Base-by-base conservation (phyloP, 1,140 invertebrate species). In the Zophobas atratus region DNA sequence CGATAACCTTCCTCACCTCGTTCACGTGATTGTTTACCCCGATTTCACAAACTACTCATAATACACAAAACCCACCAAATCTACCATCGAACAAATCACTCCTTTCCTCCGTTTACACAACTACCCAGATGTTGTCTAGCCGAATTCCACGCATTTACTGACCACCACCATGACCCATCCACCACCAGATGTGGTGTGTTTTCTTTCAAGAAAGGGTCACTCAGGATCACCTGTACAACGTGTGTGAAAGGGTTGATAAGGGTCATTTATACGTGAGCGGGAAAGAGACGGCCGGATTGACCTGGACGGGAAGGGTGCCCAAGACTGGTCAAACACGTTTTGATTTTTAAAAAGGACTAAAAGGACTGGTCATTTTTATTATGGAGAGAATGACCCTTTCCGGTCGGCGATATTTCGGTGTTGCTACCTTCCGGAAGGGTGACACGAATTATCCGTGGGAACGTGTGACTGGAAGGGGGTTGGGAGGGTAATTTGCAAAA, bases 261-360 rank as follows among this genome's bases (percentile, higher is more conserved):
- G 20, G 20, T 20, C 20, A 20, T 20, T 20, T 20, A 20, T 49
- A 53, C 71, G 51, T 48, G 46, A 48, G 6, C 57, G 57, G 51
- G 46, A 63, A n/a, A 39, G 32, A 35, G 70, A 8, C 5, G 49
- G 53, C 56, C 57, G 46, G 70, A 8, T 46, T 36, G 67, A 57
- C 71, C 38, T 53, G 55, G 20, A 6, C 20, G 20, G 20, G n/a
- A 76, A 76, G 73, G 77, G 78, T 77, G 41, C 55, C 70, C 34
- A 77, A 77, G 80, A 83, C 82, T 83, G 82, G 82, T 81, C 82
- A 83, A 83, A 83, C 82, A 76, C 53, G 82, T 83, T 81, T 80
- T 57, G n/a, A 57, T 72, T 79, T 76, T 81, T 80, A 60, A 63
- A 6, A 51, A 63, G 70, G 77, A 77, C 71, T 57, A 70, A 2